These are phyloP conservation scores for Noctua fimbriata DNA, from an alignment of 2,888 invertebrate species.

Conservation along the genomic window DNA sequence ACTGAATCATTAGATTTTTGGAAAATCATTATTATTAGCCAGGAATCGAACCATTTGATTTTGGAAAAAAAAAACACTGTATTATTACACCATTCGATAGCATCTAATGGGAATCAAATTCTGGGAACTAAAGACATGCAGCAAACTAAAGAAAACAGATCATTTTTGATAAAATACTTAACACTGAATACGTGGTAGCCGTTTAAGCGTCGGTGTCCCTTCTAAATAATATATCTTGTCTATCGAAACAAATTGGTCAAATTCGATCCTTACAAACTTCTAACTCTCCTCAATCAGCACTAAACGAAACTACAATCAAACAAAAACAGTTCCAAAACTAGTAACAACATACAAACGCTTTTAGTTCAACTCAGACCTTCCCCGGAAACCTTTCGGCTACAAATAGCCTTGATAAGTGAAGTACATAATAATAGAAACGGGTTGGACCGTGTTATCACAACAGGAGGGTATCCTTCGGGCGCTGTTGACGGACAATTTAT, in stretches of 20 bases:
- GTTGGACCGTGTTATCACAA: conserved; percentile 52
- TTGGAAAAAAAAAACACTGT: too few species aligned
- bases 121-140: too few species aligned
- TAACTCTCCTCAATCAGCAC: conserved; percentile 19
- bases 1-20: too few species aligned
- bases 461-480: conserved; percentile 45
- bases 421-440: conserved; percentile 43
- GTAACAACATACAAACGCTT: conserved; percentile 49
- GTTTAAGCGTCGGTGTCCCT: too few species aligned
- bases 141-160: too few species aligned
- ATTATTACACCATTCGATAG: too few species aligned
- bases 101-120: too few species aligned
- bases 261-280: conserved; percentile 22
- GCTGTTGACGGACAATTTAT: conserved; percentile 56
- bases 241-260: background rate
- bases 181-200: too few species aligned
- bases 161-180: too few species aligned
- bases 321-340: conserved; percentile 41
- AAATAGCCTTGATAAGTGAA: conserved; percentile 47
- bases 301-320: conserved; percentile 41
- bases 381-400: conserved; percentile 35
- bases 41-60: too few species aligned
- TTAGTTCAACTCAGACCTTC: conserved; percentile 31
- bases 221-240: background rate
- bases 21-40: too few species aligned